Conservation (phyloP, 2,797 vertebrate genomes). For the Hypotaenidia okinawae region DNA sequence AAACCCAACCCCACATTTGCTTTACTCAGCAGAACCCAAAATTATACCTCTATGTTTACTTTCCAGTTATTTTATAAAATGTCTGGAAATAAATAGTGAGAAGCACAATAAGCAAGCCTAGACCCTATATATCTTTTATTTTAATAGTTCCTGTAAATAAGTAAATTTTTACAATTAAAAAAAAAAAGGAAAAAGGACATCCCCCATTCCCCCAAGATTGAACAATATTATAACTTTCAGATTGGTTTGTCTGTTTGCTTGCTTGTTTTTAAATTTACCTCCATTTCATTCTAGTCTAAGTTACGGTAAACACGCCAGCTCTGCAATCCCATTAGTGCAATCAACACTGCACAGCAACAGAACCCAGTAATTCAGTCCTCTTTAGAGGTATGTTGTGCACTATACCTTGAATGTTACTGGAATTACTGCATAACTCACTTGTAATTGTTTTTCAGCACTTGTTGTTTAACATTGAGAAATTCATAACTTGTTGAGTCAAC, state of each 20-base stretch:
- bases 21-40: background rate
- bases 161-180: background rate
- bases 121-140: background rate
- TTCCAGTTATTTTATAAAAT: background rate
- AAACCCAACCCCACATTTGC: background rate
- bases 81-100: background rate
- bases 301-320: background rate
- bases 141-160: background rate
- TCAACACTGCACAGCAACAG: background rate
- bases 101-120: background rate
- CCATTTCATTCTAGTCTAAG: background rate
- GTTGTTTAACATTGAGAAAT: slow-evolving; percentile 73
- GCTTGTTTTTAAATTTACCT: background rate
- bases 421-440: slow-evolving; percentile 66
- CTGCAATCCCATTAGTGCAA: background rate
- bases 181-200: background rate
- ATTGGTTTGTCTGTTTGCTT: too few species aligned
- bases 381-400: background rate
- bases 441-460: slow-evolving; percentile 68
- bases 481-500: slow-evolving; percentile 74
- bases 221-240: background rate
- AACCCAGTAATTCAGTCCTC: background rate
- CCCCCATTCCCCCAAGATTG: background rate
- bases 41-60: background rate
- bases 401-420: background rate